Evolutionary conservation across 1,140 invertebrate species (phyloP).

Genomic region (Cotesia glomerata): DNA sequence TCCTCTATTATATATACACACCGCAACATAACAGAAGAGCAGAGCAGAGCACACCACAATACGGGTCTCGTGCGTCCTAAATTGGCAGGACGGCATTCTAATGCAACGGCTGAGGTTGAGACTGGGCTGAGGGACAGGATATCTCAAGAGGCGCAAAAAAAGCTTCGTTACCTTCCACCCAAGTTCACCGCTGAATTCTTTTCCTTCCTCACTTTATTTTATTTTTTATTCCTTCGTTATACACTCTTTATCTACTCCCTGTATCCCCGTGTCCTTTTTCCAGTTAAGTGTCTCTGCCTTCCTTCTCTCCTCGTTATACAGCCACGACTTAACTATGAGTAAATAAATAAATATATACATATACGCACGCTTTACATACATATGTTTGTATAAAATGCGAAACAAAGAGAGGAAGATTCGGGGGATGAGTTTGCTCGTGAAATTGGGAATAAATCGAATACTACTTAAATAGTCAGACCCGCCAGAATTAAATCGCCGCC

Average conservation of each 20-base stretch:
- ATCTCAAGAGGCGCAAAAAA: conserved; percentile 46
- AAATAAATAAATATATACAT: no score
- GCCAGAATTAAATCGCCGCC: conserved; percentile 38
- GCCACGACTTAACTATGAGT: no score
- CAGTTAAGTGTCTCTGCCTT: conserved; percentile 3
- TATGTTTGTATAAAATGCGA: neutral
- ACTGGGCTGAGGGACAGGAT: neutral
- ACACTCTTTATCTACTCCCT: no score
- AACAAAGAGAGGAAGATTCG: neutral
- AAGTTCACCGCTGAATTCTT: conserved; percentile 27
- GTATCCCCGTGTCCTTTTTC: no score
- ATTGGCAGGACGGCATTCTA: conserved; percentile 57
- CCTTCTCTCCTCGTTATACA: conserved; percentile 31
- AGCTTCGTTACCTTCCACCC: conserved; percentile 46
- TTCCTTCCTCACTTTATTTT: conserved; percentile 22
- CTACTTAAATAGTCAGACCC: neutral
- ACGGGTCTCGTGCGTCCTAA: conserved; percentile 38
- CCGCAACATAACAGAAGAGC: neutral
- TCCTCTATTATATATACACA: conserved; percentile 24
- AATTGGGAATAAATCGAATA: conserved; percentile 46
- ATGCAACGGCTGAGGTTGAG: conserved; percentile 40
- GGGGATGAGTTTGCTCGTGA: conserved; percentile 31
- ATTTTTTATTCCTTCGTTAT: conserved; percentile 28
- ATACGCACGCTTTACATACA: neutral
- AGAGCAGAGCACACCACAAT: conserved; percentile 17